Percentiles rank a stretch among this genome's conserved stretches.
phyloP scores from a whole-genome alignment of 2,797 vertebrate species.

The Schizopygopsis malacanthus region DNA sequence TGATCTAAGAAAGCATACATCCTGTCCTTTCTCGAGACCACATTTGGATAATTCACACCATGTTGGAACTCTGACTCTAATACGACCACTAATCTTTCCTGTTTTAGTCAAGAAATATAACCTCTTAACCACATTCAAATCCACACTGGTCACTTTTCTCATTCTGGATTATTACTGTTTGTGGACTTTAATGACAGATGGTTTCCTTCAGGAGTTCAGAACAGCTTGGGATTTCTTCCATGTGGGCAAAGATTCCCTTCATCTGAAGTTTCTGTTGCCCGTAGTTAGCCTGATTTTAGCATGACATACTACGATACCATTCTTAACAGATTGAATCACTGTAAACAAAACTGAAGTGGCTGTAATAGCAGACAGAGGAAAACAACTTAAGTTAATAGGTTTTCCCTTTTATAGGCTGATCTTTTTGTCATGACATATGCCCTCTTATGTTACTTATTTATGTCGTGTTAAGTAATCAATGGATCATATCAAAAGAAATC shows the following conservation, averaged over 20 bases:
- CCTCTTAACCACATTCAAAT: background rate
- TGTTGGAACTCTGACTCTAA: background rate
- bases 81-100: constrained; percentile 6
- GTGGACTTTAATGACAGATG: background rate
- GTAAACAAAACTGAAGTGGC: constrained; percentile 27
- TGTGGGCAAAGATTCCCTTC: constrained; percentile 2
- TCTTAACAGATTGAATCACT: background rate
- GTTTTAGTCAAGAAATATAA: background rate
- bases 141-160: background rate
- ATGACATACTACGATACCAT: background rate
- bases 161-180: background rate
- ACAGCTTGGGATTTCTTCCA: constrained; percentile 11
- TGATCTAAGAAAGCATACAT: background rate
- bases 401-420: constrained; percentile 39
- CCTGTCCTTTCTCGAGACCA: background rate
- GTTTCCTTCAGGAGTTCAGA: background rate
- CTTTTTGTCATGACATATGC: constrained; percentile 22
- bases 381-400: constrained; percentile 36
- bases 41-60: background rate
- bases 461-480: constrained; percentile 27
- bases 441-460: constrained; percentile 30
- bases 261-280: background rate
- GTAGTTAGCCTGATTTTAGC: background rate
- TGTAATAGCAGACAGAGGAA: constrained; percentile 41
- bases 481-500: background rate